Evolutionary conservation across 2,797 vertebrate species (phyloP), one percentile per base, ranked within the genome.

Genomic region (Monodelphis domestica): DNA sequence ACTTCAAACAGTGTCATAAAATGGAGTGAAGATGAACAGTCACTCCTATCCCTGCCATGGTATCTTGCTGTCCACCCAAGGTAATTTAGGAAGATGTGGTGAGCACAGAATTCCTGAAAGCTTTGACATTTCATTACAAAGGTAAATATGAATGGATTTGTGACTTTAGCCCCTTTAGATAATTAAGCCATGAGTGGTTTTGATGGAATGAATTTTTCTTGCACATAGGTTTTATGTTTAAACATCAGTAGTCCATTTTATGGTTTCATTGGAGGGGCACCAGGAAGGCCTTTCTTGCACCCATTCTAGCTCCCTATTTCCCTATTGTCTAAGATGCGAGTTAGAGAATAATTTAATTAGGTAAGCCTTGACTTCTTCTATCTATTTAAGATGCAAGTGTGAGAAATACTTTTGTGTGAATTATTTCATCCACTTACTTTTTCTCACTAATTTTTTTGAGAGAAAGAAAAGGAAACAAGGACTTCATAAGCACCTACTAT

Each of bases 1-100:
- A 97, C 78, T 96, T 95, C 90, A 90, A 89, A 95, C 53, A 90
- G 15, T 6, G 9, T 53, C 95, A 87, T 92, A 94, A 92, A 88
- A 89, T 87, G 51, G 53, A 89, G 17, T 12, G 33, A 87, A 15
- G 28, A 92, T 87, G 90, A 93, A 90, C 15, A 93, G 29, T 94
- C 45, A 89, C 92, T 95, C 91, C 12, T 10, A 63, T 28, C 84
- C 70, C 96, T 92, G 38, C 70, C 38, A 50, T 53, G 84, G 92
- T 21, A 93, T 15, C n/a, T 93, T 89, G 45, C 10, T 94, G 88
- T 84, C 15, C 90, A 93, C 29, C 63, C 53, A 89, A 90, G 28
- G 94, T 63, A 93, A 91, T 55, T 94, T 88, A 89, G 87, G 51
- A 38, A 29, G n/a, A 90, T 84, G 15, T 45, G 70, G 12, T 91